These are phyloP conservation scores for Drosophila mimetica DNA, from an alignment of 2,888 invertebrate species.

Conservation along the genomic window DNA sequence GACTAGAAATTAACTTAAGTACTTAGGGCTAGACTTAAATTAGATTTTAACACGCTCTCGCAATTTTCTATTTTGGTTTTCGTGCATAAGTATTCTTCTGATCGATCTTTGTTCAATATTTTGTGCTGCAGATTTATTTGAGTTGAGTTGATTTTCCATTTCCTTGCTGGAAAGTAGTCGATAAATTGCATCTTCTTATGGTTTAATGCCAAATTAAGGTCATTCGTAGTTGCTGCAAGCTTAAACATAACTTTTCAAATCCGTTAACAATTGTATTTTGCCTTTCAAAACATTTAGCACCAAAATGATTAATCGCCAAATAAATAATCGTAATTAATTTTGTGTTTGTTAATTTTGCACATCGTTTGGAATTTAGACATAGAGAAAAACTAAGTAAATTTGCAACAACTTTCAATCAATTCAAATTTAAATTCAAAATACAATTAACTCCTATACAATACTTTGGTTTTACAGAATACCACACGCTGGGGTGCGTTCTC, in stretches of 20 bases:
- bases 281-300: conserved; percentile 61
- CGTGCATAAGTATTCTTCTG: conserved; percentile 31
- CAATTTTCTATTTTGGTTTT: conserved; percentile 38
- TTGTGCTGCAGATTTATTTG: conserved; percentile 30
- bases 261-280: conserved; percentile 48
- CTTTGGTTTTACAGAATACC: conserved; percentile 63
- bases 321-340: conserved; percentile 27
- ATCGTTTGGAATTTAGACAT: conserved; percentile 49
- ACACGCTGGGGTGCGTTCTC: conserved; percentile 17
- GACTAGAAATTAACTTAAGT: conserved; percentile 79
- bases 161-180: conserved; percentile 23
- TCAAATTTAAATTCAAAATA: conserved; percentile 29
- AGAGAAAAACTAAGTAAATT: conserved; percentile 53
- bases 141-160: conserved; percentile 15
- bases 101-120: conserved; percentile 29
- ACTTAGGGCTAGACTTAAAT: conserved; percentile 59
- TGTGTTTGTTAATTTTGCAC: conserved; percentile 51
- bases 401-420: conserved; percentile 61
- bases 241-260: conserved; percentile 47
- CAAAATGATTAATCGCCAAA: conserved; percentile 69
- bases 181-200: conserved; percentile 9
- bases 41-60: conserved; percentile 45
- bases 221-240: conserved; percentile 64
- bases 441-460: conserved; percentile 59
- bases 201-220: conserved; percentile 22